Evolutionary conservation across 2,113 vertebrate genomes (phyloP), one percentile per base, ranked within the genome.

Genomic region (Haplotaxodon microlepis): DNA sequence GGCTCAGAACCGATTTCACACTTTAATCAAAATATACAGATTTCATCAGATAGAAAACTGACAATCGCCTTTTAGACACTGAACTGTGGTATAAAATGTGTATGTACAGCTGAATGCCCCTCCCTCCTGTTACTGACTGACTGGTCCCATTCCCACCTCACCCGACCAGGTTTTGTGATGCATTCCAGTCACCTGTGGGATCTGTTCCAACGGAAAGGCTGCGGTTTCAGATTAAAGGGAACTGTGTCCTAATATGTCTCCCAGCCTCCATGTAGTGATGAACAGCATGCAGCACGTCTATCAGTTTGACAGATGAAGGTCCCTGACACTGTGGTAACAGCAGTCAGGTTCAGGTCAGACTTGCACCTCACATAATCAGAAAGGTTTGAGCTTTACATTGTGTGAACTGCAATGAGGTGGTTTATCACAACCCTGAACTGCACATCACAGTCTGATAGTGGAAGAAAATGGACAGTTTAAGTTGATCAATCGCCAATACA

Each of bases 1-100:
- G 91, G 95, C 91, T 95, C 95, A 96, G 87, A 93, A 94, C 90
- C 51, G 84, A 47, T 90, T 53, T 90, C 92, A 90, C 91, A 91
- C 87, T 88, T 85, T 88, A 89, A 93, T 96, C 95, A 96, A 96
- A 96, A 96, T 96, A 96, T 94, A 96, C 94, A 95, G 86, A 93
- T 91, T 92, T 93, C 85, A 96, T 94, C 86, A 88, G 85, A 94
- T 96, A 96, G 59, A 94, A 97, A 96, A 95, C 90, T 86, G 84
- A 82, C 90, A 89, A 81, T 87, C 88, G 80, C 80, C 89, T 90
- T 83, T 88, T 92, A 89, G 91, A 94, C 89, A 91, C 84, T 14
- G 47, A 83, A 69, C 88, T 88, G 91, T 93, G 84, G 89, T 95
- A 96, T 59, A 96, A 96, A 96, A 95, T 50, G 83, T 27, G 61